Evolutionary conservation across 2,888 invertebrate genomes (phyloP), one percentile per base, ranked within the genome.

Genomic region (Schrankia costaestrigalis): DNA sequence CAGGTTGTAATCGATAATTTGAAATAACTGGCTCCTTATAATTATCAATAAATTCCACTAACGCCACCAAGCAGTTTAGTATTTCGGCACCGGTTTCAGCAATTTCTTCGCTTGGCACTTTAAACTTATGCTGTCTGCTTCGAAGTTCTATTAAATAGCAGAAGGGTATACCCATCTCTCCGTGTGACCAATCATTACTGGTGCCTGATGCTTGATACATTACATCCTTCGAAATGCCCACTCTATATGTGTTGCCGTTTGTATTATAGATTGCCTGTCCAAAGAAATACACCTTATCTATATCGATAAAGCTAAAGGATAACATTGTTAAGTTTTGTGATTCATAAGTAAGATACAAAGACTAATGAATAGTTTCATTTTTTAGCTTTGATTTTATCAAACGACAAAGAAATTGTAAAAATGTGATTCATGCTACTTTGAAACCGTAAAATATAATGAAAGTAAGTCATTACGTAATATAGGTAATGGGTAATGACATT

Each of bases 201-300:
- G 85, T 84, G 1, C 86, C 84, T 0, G 83, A 62, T 0, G 84
- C 84, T 5, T 69, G 71, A 31, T 82, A 82, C 81, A 86, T 81
- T 1, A 85, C 78, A 26, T 85, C 85, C 39, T 68, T 75, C 2
- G 85, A 85, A 48, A 81, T 71, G 7, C 85, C 85, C 8, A 85
- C 85, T 46, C 80, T 84, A 46, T 86, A 86, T 1, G 61, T 81
- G 26, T 71, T 77, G 1, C 83, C 79, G 41, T 62, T 78, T n/a
- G 65, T 63, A 3, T 75, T 51, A 38, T 71, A 71, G 30, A 86
- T 86, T 12, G 82, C 83, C 85, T 86, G 46, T 18, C 34, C 23
- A 41, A 25, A 41, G 29, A 41, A 10, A 43, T 8, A 27, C 31
- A 25, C 24, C n/a, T 11, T 28, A 13, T 31, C 22, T 27, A 1